A percentile compares a stretch with the other conserved stretches of the same genome.
Conservation (phyloP, 30 jellyfish, hydroid and myxozoan genomes). For the Cassiopea andromeda region DNA sequence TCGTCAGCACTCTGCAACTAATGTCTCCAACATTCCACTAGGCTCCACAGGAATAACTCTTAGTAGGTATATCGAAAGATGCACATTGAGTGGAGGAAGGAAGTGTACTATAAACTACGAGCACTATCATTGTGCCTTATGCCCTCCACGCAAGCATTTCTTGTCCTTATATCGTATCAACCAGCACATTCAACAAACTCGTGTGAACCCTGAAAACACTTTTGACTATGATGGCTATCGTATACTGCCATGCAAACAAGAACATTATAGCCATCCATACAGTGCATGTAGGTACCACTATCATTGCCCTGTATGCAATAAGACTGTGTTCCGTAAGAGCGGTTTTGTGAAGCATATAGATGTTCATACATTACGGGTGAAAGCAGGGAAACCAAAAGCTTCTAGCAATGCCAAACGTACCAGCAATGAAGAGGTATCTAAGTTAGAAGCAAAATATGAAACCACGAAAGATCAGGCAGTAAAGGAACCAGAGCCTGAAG, state of each 20-base stretch:
- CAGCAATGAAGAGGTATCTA: neutral
- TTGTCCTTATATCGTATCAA: too few relatives aligned
- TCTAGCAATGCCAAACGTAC: neutral
- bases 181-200: neutral
- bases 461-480: neutral
- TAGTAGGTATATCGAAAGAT: neutral
- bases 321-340: neutral
- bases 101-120: neutral
- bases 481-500: neutral
- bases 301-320: constrained; percentile 2
- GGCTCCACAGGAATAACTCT: neutral
- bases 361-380: neutral
- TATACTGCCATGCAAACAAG: neutral
- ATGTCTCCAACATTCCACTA: neutral
- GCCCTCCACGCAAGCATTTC: neutral
- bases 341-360: neutral
- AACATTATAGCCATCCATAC: neutral
- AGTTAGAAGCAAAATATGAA: neutral
- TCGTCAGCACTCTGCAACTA: neutral
- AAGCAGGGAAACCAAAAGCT: neutral
- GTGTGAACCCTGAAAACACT: neutral
- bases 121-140: constrained; percentile 10
- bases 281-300: neutral
- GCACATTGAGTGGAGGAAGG: neutral
- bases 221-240: neutral